Evolutionary conservation across 2,113 vertebrate genomes (phyloP), one percentile per base, ranked within the genome.

Genomic region (Cnemophilus loriae): DNA sequence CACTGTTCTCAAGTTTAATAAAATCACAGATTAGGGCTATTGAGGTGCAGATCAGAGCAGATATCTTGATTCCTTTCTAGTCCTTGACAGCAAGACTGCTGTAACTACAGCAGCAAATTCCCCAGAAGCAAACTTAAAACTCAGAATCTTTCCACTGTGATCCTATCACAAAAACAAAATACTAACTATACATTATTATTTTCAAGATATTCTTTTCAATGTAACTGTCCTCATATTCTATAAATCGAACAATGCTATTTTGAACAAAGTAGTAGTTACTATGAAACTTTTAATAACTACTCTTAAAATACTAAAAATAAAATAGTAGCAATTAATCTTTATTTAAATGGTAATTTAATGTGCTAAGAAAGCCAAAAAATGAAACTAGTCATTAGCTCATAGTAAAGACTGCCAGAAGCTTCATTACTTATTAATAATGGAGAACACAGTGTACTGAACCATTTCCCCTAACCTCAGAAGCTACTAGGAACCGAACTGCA

Each of bases 261-360:
- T 95, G 96, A 90, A 90, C 56, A 81, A 94, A 96, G 88, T 27
- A 88, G 75, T 68, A 75, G 94, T 92, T 90, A 94, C 85, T 78
- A 89, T 39, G 60, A 77, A 96, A 93, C 93, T 93, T 96, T 79
- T 90, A 96, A 96, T 96, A 95, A 96, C 88, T 90, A 93, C 88
- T 90, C 88, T 89, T 97, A 95, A 95, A 96, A 95, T 82, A 90
- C 95, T 79, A 92, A 94, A 97, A 95, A 96, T 91, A 96, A 95
- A 92, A 77, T 21, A 77, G 65, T 85, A 93, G 77, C 91, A 96
- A 97, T 96, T 96, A 94, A 96, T 95, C 92, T 96, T 93, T 84
- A 95, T 96, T 96, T 93, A 96, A 96, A 96, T 92, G 90, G 65
- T 90, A 95, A 97, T 97, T 95, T 84, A 94, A 92, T 87, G 80